A percentile compares a stretch with the other conserved stretches of the same genome.
Conservation (phyloP, 2,797 vertebrate genomes). For the Sebastes trivittatus region DNA sequence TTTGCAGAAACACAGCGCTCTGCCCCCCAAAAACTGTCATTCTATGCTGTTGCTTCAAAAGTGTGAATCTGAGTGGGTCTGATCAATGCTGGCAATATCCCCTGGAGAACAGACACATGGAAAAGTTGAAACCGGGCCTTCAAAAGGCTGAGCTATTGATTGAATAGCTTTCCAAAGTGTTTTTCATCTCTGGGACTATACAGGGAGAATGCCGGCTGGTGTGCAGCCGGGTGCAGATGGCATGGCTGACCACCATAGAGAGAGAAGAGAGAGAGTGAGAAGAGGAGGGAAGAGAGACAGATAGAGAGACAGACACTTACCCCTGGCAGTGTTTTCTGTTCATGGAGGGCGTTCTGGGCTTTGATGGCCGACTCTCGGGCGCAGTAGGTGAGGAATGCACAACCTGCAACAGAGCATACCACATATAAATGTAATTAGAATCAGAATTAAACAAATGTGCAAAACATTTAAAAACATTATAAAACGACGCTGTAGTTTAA, state of each 20-base stretch:
- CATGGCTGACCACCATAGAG: conserved; percentile 56
- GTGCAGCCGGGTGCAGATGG: conserved; percentile 67
- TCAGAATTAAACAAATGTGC: conserved; percentile 1
- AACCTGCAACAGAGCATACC: conserved; percentile 83
- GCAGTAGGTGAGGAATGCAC: conserved; percentile 98
- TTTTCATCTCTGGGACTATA: conserved; percentile 69
- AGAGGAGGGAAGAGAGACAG: conserved; percentile 1
- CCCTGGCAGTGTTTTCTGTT: conserved; percentile 98
- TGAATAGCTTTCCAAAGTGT: conserved; percentile 76
- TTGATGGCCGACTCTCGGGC: conserved; percentile 98
- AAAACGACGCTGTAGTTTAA: neutral
- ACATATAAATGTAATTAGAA: conserved; percentile 27
- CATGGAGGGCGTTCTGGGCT: conserved; percentile 97
- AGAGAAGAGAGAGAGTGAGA: neutral
- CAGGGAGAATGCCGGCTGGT: conserved; percentile 64
- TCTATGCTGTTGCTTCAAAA: conserved; percentile 63
- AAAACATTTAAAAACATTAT: neutral
- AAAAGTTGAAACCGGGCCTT: conserved; percentile 76
- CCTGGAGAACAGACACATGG: conserved; percentile 70
- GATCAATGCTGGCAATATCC: conserved; percentile 76
- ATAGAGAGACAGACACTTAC: conserved; percentile 82
- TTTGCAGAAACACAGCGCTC: conserved; percentile 47
- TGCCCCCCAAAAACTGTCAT: conserved; percentile 60
- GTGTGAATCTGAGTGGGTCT: conserved; percentile 66
- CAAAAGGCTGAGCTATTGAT: conserved; percentile 80